phyloP scores from a whole-genome alignment of 2,888 invertebrate species.

The Boloria selene region DNA sequence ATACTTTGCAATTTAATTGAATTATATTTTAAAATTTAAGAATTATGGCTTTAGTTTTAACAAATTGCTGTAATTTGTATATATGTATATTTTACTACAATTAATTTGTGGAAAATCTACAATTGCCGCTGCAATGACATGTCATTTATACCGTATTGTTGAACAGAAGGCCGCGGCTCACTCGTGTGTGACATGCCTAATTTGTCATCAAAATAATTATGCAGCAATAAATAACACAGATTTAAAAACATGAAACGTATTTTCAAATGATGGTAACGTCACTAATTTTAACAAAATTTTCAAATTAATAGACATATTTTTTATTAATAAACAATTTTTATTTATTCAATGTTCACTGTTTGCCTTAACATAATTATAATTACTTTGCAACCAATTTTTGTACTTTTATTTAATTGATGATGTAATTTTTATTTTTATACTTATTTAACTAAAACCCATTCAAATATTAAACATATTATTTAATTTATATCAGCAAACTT shows the following conservation, averaged over 20 bases:
- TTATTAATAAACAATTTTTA: too few relatives aligned
- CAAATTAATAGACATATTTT: too few relatives aligned
- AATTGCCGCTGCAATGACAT: slow-evolving; percentile 43
- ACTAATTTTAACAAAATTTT: too few relatives aligned
- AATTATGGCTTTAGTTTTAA: slow-evolving; percentile 11
- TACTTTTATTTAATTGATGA: too few relatives aligned
- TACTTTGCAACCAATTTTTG: too few relatives aligned
- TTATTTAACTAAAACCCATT: too few relatives aligned
- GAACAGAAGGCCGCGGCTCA: slow-evolving; percentile 49
- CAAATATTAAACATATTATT: too few relatives aligned
- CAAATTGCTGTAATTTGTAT: slow-evolving; percentile 4
- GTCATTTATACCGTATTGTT: slow-evolving; percentile 45
- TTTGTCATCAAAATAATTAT: slow-evolving; percentile 43
- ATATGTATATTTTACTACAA: slow-evolving; percentile 10
- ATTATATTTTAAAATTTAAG: not conserved
- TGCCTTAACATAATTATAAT: too few relatives aligned
- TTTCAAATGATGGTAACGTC: too few relatives aligned
- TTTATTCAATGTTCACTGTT: too few relatives aligned
- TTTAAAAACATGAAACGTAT: slow-evolving; percentile 1
- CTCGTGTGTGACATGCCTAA: slow-evolving; percentile 52
- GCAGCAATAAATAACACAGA: not conserved
- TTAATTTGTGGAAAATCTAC: slow-evolving; percentile 19
- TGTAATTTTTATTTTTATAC: too few relatives aligned
- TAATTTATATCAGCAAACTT: not conserved
- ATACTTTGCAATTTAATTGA: not conserved